phyloP scores from a whole-genome alignment of 2,113 vertebrate genomes.

The Pterocles orientalis region DNA sequence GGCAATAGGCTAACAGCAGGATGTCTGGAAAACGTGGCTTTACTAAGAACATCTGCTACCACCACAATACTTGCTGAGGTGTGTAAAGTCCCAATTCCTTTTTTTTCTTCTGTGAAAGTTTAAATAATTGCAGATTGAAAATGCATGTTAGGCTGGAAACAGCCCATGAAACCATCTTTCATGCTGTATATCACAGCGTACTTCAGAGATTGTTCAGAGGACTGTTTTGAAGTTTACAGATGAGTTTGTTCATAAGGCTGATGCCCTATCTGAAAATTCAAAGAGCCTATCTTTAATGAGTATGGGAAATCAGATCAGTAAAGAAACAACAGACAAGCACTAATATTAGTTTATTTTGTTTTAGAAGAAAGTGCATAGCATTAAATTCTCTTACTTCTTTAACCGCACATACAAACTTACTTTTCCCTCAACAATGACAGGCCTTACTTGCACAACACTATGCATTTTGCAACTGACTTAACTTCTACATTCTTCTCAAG shows the following conservation, averaged over 20 bases:
- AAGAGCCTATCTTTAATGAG: not conserved
- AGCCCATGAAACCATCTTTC: conserved; percentile 27
- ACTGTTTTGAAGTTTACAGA: not conserved
- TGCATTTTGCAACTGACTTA: not conserved
- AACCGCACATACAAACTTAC: rapidly evolving
- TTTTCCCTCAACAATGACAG: not conserved
- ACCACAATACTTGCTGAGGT: not conserved
- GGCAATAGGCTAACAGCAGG: not conserved
- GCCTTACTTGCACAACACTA: not conserved
- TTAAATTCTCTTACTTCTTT: not conserved
- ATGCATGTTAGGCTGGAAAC: not conserved
- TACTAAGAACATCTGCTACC: conserved; percentile 40
- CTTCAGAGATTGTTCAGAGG: not conserved
- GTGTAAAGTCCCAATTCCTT: not conserved
- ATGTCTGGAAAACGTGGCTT: conserved; percentile 25
- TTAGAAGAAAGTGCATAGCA: not conserved
- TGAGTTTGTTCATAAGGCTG: not conserved
- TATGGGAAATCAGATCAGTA: not conserved
- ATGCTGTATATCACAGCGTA: not conserved
- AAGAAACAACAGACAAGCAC: not conserved
- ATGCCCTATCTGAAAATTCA: not conserved
- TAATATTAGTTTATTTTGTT: not conserved
- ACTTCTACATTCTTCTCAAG: not conserved
- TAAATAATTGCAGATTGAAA: conserved; percentile 12
- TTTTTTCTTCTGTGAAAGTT: not conserved